Evolutionary conservation across 2,888 invertebrate species (phyloP).

Genomic region (Frankliniella intonsa): DNA sequence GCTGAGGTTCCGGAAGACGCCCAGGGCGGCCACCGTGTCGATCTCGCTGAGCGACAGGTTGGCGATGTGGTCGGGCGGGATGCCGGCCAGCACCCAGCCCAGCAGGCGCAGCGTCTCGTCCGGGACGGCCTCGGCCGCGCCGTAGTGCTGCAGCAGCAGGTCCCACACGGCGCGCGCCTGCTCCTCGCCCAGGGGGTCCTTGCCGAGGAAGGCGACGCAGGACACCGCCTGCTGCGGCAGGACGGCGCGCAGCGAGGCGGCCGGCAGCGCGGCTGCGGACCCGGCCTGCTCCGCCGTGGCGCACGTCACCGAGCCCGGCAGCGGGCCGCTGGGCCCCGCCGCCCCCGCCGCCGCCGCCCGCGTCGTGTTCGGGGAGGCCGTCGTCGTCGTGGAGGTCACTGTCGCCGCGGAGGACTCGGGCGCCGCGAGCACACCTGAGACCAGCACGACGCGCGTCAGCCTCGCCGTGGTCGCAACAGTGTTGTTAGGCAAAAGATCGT

Average conservation of each 20-base stretch:
- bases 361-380: not conserved
- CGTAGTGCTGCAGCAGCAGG: constrained; percentile 41
- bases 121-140: constrained; percentile 48
- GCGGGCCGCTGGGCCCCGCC: not conserved
- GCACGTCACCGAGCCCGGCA: not conserved
- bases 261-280: not conserved
- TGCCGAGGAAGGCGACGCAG: constrained; percentile 36
- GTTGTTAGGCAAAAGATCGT: too few species aligned
- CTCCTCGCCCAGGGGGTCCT: constrained; percentile 34
- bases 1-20: constrained; percentile 49
- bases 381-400: not conserved
- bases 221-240: constrained; percentile 31
- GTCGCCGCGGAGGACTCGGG: not conserved
- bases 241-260: constrained; percentile 31
- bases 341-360: not conserved
- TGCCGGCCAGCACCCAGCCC: constrained; percentile 51
- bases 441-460: too few species aligned
- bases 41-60: constrained; percentile 53
- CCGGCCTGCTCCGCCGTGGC: not conserved
- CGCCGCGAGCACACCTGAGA: not conserved
- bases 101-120: constrained; percentile 47
- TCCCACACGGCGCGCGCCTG: constrained; percentile 36
- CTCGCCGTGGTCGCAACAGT: not conserved
- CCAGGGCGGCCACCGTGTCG: constrained; percentile 55
- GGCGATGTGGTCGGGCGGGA: constrained; percentile 50